Evolutionary conservation across 2,888 invertebrate species (phyloP).

Genomic region (Endotricha flammealis): DNA sequence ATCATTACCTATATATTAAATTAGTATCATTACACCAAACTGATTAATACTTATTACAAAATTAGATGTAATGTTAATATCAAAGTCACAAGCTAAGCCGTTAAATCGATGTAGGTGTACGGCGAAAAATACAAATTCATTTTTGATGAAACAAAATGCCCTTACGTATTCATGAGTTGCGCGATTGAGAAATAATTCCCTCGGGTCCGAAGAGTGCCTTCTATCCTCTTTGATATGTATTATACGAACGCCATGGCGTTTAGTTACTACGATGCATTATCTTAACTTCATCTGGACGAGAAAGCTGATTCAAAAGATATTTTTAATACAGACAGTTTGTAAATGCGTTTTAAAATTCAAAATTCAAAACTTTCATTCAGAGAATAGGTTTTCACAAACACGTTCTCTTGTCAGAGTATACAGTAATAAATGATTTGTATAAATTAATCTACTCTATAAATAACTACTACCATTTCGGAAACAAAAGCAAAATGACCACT

Average conservation of each 20-base stretch:
- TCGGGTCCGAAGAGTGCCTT: conserved; percentile 1
- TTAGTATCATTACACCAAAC: background rate
- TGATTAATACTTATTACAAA: background rate
- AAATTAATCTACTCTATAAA: too few species aligned
- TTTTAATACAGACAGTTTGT: too few species aligned
- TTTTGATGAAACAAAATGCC: conserved; percentile 13
- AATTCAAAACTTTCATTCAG: too few species aligned
- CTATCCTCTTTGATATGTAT: background rate
- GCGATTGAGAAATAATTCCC: conserved; percentile 15
- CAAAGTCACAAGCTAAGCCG: conserved; percentile 1
- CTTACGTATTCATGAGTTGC: conserved; percentile 13
- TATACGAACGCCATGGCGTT: background rate
- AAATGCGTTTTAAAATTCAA: too few species aligned
- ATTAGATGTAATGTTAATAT: background rate
- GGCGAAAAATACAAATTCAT: conserved; percentile 16
- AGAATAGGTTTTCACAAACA: too few species aligned
- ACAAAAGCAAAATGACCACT: too few species aligned
- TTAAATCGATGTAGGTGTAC: conserved; percentile 10
- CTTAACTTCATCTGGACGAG: too few species aligned
- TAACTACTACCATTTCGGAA: too few species aligned
- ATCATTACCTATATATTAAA: too few species aligned
- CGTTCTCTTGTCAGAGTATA: too few species aligned
- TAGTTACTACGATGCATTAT: background rate
- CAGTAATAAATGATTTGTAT: too few species aligned
- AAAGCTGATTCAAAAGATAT: too few species aligned